Percentiles rank a stretch among this genome's conserved stretches.
Evolutionary conservation across 2,797 vertebrate species (phyloP).

Genomic region (Lepilemur ruficaudatus): DNA sequence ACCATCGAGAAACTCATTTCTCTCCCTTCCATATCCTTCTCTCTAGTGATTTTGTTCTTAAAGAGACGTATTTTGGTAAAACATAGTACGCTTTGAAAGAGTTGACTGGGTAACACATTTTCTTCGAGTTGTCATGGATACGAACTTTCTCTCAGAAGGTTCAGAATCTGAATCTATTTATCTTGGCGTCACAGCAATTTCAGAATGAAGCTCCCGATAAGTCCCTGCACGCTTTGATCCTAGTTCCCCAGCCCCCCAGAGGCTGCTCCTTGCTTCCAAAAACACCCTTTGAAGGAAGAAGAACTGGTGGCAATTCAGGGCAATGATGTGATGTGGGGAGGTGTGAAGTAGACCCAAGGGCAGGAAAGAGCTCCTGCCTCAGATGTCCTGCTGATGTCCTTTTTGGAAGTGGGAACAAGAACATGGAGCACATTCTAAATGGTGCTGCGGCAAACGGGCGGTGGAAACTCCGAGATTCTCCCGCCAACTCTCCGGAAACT

Average conservation of each 20-base stretch:
- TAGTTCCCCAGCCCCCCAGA: too few species aligned
- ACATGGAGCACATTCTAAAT: rapidly evolving
- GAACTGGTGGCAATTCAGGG: background rate
- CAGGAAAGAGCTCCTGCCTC: background rate
- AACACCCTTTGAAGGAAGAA: background rate
- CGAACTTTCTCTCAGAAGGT: background rate
- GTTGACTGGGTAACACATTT: background rate
- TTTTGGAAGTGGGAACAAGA: background rate
- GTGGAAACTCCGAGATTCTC: background rate
- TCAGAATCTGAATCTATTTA: background rate
- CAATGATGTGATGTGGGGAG: rapidly evolving
- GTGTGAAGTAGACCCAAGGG: background rate
- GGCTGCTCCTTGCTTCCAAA: background rate
- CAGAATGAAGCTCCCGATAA: background rate
- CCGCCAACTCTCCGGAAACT: background rate
- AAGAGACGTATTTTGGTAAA: background rate
- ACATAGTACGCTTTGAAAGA: background rate
- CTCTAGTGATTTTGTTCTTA: background rate
- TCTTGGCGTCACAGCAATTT: background rate
- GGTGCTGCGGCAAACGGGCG: background rate
- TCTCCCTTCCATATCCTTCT: background rate
- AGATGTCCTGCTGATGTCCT: rapidly evolving
- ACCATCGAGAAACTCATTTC: background rate
- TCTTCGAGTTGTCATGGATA: background rate
- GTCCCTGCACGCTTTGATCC: background rate